Percentiles rank a stretch among this genome's conserved stretches.
These are phyloP conservation scores for Paramormyrops hopkinsi DNA, from an alignment of 2,797 vertebrate genomes.

Conservation along the genomic window DNA sequence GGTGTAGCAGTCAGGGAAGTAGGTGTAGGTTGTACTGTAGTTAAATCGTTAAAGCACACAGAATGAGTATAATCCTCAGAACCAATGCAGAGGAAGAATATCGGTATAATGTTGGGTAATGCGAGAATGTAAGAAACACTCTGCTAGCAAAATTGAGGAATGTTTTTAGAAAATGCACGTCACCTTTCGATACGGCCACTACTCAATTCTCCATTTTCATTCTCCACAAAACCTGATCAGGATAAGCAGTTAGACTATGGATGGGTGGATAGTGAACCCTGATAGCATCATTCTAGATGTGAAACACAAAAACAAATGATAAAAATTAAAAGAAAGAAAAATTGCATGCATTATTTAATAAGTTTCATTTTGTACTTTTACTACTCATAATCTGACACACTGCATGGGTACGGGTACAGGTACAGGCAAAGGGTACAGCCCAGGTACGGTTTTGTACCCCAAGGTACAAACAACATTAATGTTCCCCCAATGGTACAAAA, in stretches of 20 bases:
- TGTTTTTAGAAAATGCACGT: background rate
- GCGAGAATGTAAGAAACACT: background rate
- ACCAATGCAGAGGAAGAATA: background rate
- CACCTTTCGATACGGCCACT: background rate
- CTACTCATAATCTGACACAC: background rate
- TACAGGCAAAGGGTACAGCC: background rate
- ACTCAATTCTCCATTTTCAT: background rate
- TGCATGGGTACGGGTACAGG: background rate
- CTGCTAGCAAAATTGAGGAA: background rate
- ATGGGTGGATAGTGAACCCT: background rate
- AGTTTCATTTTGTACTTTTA: background rate
- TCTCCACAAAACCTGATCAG: background rate
- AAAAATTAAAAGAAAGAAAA: background rate
- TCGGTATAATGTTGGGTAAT: background rate
- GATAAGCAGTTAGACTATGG: background rate
- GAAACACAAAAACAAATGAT: background rate
- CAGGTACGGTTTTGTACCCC: background rate
- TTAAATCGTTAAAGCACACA: background rate
- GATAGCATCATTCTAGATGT: background rate
- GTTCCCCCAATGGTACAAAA: background rate
- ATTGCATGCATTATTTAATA: background rate
- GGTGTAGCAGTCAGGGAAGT: background rate
- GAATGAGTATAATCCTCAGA: background rate
- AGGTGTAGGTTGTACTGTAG: no score
- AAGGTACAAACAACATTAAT: background rate